Evolutionary conservation across 2,113 vertebrate genomes (phyloP).

Genomic region (Halcyon malimbica): DNA sequence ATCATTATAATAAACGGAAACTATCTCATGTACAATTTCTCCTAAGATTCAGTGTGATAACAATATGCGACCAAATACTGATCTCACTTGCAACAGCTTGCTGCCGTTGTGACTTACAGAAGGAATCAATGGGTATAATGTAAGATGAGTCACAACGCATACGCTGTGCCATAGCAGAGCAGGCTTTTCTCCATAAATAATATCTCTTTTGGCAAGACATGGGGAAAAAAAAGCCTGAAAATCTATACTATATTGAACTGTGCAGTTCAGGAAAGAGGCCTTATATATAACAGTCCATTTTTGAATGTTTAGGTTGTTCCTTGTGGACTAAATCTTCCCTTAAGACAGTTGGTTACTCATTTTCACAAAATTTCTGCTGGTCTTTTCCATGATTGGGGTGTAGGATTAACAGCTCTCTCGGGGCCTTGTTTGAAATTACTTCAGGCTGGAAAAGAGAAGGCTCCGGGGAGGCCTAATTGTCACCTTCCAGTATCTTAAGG

Average conservation of each 20-base stretch:
- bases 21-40: not conserved
- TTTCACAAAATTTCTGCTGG: not conserved
- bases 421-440: not conserved
- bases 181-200: constrained; percentile 18
- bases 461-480: no score
- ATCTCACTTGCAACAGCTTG: not conserved
- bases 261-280: not conserved
- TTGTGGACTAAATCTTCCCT: not conserved
- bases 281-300: not conserved
- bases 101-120: constrained; percentile 3
- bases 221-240: not conserved
- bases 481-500: no score
- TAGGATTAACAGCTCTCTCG: not conserved
- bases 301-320: not conserved
- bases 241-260: not conserved
- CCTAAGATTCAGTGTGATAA: not conserved
- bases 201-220: not conserved
- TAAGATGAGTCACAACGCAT: not conserved
- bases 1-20: not conserved
- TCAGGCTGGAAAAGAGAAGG: no score
- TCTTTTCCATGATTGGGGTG: not conserved
- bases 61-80: not conserved
- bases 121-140: not conserved
- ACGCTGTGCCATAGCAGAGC: not conserved
- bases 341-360: not conserved